Base-by-base conservation (phyloP, 2,113 vertebrate species). In the Ptilorrhoa leucosticta region DNA sequence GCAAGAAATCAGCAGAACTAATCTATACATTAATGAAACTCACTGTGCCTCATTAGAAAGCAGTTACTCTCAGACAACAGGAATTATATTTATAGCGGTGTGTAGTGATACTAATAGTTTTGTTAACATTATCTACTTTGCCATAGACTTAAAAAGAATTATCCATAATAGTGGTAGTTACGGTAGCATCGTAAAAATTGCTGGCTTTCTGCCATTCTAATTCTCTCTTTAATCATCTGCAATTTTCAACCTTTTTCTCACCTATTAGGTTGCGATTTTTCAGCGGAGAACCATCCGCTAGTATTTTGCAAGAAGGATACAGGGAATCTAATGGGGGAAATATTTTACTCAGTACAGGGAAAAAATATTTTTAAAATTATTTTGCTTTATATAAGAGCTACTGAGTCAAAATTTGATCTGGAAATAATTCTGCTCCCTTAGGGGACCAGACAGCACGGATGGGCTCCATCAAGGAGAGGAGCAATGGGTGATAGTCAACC, bases 1-100 rank as follows among this genome's bases (percentile, higher is more conserved):
- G 56, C 37, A 28, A 89, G 30, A 89, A 80, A 87, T 7, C 30
- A 77, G 51, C 23, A 47, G 82, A 89, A 80, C 10, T 84, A 91
- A 96, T 95, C 65, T 89, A 21, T 69, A 81, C 37, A 48, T 88
- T 96, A 95, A 96, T 70, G 87, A 91, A 96, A 95, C 33, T 76
- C 72, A 48, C 40, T 53, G 51, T 31, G 95, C 11, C 10, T 78
- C n/a, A 35, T 90, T 89, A 89, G 87, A 91, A 81, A 80, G 93
- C 26, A 58, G 73, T 54, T 90, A 83, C 64, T 81, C 58, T 51
- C n/a, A 80, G 64, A 73, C 40, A 91, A 95, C 27, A 87, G 71
- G 50, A 78, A 45, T 8, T 87, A 47, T 24, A 76, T 58, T 75
- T 75, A 58, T 58, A 73, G 58, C 3, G 0, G 33, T 28, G 71